Evolutionary conservation across 1,140 invertebrate species (phyloP), one percentile per base, ranked within the genome.

Genomic region (Whitmania pigra): DNA sequence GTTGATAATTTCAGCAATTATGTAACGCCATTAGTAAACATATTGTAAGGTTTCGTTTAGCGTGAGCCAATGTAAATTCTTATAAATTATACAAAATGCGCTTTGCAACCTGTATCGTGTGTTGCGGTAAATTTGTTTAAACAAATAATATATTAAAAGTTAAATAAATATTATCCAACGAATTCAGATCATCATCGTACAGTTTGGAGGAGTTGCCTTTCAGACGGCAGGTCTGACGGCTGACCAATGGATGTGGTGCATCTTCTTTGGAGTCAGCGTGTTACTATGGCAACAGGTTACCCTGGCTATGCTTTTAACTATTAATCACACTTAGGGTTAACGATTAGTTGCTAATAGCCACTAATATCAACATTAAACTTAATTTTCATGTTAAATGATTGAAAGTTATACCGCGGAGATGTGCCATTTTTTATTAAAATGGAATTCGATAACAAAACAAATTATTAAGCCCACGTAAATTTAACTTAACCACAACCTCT

Each of bases 181-280:
- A 63, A 36, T 31, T 53, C 80, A 63, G 57, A 20, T 63, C 22
- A 63, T 98, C 72, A 97, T 99, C 78, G 90, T 99, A 79, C 91
- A 99, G 84, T 96, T 90, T 84, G 96, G 95, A 80, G 93, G 93
- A 79, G 88, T 90, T 86, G 95, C 93, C 77, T 99, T 99, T 86
- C 92, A 90, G 78, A 98, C 94, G 74, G 88, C 88, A 79, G 88
- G 88, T 54, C 86, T 99, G 60, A 87, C 88, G 74, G 79, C 95
- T 77, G 94, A 97, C 77, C 94, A 98, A 84, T 99, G 96, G 96
- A 85, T 97, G 79, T 99, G 94, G 94, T 99, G 96, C 84, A 81
- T 99, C 79, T 92, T 97, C 82, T 95, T 99, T 83, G 96, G 96
- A 72, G 84, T 94, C 76, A 94, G 94, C 76, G 91, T 90, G 55